These are phyloP conservation scores for Hybos culiciformis DNA, from an alignment of 2,888 invertebrate species.

Conservation along the genomic window DNA sequence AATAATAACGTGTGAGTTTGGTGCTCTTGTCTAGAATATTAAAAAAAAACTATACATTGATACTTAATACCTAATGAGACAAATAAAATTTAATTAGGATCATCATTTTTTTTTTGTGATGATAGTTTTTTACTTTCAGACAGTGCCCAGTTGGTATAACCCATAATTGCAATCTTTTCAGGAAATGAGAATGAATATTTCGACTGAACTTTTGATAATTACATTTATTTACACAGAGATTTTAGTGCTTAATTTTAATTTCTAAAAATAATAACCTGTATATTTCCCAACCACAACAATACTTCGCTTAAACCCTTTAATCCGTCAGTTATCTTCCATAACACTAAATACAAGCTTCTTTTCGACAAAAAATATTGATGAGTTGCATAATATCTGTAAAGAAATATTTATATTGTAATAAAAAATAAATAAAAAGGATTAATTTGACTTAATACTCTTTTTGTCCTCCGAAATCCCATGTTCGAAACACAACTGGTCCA, in stretches of 20 bases:
- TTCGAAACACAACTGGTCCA: slow-evolving; percentile 80
- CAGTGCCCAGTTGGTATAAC: too few relatives aligned
- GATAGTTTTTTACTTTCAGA: too few relatives aligned
- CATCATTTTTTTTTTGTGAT: too few relatives aligned
- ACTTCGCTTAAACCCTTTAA: slow-evolving; percentile 80
- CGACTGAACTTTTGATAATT: too few relatives aligned
- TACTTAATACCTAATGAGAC: too few relatives aligned
- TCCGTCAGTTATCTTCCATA: slow-evolving; percentile 91
- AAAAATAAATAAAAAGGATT: slow-evolving; percentile 7
- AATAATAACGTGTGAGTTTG: slow-evolving; percentile 90
- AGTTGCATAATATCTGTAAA: slow-evolving; percentile 76
- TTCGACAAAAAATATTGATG: slow-evolving; percentile 97
- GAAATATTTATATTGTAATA: slow-evolving; percentile 10
- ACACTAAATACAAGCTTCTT: slow-evolving; percentile 84
- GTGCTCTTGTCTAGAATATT: slow-evolving; percentile 57
- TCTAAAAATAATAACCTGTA: too few relatives aligned
- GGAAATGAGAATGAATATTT: too few relatives aligned
- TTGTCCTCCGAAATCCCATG: slow-evolving; percentile 99
- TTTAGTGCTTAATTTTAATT: too few relatives aligned
- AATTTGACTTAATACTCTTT: slow-evolving; percentile 47
- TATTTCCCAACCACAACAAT: slow-evolving; percentile 90
- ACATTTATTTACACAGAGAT: too few relatives aligned
- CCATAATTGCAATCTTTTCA: too few relatives aligned
- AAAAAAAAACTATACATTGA: slow-evolving; percentile 1
- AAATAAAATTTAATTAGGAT: too few relatives aligned